Evolutionary conservation across 2,888 invertebrate species (phyloP).

Genomic region (Euplexia lucipara): DNA sequence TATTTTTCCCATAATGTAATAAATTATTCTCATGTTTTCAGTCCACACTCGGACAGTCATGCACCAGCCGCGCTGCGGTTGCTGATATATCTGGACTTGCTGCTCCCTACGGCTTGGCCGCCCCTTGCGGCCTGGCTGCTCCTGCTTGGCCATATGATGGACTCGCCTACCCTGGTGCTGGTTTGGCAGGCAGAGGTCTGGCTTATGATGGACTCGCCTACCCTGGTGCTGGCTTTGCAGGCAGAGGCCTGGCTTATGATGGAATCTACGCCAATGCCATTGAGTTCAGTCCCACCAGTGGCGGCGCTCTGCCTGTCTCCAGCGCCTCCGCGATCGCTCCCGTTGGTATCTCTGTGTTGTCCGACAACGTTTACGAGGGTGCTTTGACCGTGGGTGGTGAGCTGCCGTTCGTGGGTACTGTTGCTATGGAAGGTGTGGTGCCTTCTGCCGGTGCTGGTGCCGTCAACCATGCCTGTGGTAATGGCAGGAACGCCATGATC

Average conservation of each 20-base stretch:
- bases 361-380: conserved; percentile 58
- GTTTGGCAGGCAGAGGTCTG: too few species aligned
- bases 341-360: conserved; percentile 44
- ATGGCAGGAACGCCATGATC: conserved; percentile 63
- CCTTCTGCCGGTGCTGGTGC: conserved; percentile 72
- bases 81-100: too few species aligned
- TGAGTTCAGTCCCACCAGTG: conserved; percentile 30
- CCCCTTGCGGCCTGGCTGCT: too few species aligned
- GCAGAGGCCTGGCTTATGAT: conserved; percentile 23
- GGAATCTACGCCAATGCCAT: conserved; percentile 10
- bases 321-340: conserved; percentile 2
- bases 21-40: not conserved
- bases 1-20: too few species aligned
- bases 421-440: conserved; percentile 73
- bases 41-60: conserved; percentile 30
- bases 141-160: too few species aligned
- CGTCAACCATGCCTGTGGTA: conserved; percentile 74
- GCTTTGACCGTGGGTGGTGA: conserved; percentile 66
- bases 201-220: not conserved
- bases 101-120: too few species aligned
- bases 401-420: conserved; percentile 71
- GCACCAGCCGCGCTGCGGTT: too few species aligned
- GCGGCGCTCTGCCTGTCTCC: conserved; percentile 40
- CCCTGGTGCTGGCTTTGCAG: conserved; percentile 9
- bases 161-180: too few species aligned